These are phyloP conservation scores for Vipera latastei DNA, from an alignment of 2,797 vertebrate genomes.

Conservation along the genomic window DNA sequence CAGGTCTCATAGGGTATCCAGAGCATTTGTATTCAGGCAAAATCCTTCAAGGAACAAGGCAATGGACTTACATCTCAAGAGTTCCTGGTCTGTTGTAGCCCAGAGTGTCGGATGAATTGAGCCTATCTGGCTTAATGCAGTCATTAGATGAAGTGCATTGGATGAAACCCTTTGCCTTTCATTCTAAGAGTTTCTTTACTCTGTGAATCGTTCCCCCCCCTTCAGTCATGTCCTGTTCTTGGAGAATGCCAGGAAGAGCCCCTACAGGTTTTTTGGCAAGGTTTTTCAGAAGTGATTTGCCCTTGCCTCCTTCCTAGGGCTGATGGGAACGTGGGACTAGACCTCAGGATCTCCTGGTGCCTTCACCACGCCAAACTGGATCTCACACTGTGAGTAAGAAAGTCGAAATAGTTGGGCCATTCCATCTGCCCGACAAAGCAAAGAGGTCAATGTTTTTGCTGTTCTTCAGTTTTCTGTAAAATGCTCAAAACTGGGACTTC, in stretches of 20 bases:
- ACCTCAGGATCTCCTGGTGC: not conserved
- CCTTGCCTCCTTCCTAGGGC: not conserved
- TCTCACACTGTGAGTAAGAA: not conserved
- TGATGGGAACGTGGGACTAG: not conserved
- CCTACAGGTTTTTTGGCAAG: not conserved
- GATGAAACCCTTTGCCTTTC: not conserved
- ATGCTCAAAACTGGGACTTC: not conserved
- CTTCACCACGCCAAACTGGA: not conserved
- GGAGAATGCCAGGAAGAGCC: not conserved
- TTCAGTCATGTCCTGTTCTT: not conserved
- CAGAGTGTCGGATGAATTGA: not conserved
- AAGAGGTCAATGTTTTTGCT: not conserved
- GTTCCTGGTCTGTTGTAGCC: not conserved
- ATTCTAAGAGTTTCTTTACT: not conserved
- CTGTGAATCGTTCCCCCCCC: not conserved
- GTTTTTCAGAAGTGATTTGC: not conserved
- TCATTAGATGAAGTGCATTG: not conserved
- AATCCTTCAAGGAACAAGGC: not conserved
- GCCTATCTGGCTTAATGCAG: not conserved
- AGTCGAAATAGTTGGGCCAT: not conserved
- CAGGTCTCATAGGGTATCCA: not conserved
- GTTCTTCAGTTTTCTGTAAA: not conserved
- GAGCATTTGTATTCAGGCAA: not conserved
- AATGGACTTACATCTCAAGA: not conserved
- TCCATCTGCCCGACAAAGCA: not conserved